Conservation (phyloP, 2,797 vertebrate species). For the Spea hammondii region DNA sequence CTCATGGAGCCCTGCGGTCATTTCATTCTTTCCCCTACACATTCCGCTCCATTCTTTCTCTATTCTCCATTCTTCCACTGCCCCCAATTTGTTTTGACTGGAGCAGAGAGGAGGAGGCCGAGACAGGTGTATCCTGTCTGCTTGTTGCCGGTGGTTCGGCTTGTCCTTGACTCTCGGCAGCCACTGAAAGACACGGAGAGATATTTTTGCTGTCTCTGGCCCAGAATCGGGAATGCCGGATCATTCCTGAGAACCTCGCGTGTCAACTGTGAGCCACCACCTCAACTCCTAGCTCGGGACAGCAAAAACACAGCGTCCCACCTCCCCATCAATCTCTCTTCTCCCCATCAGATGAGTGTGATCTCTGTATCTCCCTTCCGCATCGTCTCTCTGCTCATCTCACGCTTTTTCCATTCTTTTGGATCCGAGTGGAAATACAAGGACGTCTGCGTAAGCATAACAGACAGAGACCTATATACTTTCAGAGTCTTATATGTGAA, state of each 20-base stretch:
- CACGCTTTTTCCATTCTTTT: slow-evolving; percentile 22
- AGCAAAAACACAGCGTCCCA: background rate
- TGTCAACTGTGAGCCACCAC: slow-evolving; percentile 27
- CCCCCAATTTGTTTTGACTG: slow-evolving; percentile 40
- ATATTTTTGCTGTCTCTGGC: slow-evolving; percentile 17
- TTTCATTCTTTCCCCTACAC: background rate
- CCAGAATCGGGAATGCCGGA: slow-evolving; percentile 19
- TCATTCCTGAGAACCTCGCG: slow-evolving; percentile 26
- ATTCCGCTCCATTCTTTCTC: background rate
- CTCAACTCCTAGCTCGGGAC: slow-evolving; percentile 10
- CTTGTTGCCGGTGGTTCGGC: slow-evolving; percentile 40
- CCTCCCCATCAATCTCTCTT: slow-evolving; percentile 44
- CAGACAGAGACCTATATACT: background rate
- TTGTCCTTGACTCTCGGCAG: slow-evolving; percentile 41
- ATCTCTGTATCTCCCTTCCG: slow-evolving; percentile 28
- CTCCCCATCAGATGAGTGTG: slow-evolving; percentile 26
- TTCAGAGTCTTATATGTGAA: no score
- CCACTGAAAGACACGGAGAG: slow-evolving; percentile 45
- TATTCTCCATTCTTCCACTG: background rate
- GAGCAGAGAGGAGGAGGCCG: slow-evolving; percentile 20
- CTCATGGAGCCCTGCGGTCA: no score
- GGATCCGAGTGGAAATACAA: slow-evolving; percentile 22
- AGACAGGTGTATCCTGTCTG: slow-evolving; percentile 49
- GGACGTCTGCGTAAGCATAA: slow-evolving; percentile 6
- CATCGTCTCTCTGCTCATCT: slow-evolving; percentile 21